Base-by-base conservation (phyloP, 2,113 vertebrate species). In the Pipra filicauda region DNA sequence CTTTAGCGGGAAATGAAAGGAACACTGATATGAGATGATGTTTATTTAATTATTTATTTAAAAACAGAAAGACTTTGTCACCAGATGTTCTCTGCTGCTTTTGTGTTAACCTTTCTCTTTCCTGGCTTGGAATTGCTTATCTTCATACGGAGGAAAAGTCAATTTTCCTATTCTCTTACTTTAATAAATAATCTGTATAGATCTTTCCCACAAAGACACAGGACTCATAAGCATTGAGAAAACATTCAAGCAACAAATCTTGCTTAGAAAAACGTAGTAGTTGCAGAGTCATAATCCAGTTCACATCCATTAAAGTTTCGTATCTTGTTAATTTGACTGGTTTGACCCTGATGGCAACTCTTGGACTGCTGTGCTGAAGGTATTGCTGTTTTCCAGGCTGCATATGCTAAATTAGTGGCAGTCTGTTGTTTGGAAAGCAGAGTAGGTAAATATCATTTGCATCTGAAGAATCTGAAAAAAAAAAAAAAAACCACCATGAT, bases 401-500 rank as follows among this genome's bases (percentile, higher is more conserved):
- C 19, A 15, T 49, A 54, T 9, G 23, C 8, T 26, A 55, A 37
- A 39, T 28, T 43, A 61, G 15, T 43, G 26, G 23, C n/a, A 70
- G 33, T 10, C 27, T 41, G 11, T 37, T 43, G 6, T 72, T 89
- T 35, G 7, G 12, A 89, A 85, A 83, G 35, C 20, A 39, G 20
- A 4, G 43, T n/a, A 51, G 19, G 23, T 28, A 76, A 73, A 51
- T 51, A 35, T 18, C n/a, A 74, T 2, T 5, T 74, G 13, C 15
- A 37, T 49, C 33, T 86, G 46, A 75, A 46, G 62, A 76, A 65
- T 58, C 26, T 83, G 41, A 12, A 27, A 74, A 46, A 18, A n/a
- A n/a, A n/a, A 30, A 46, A 57, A 62, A 75, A 30, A 1, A 2
- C 4, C 15, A 9, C 4, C 1, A 15, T 17, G 11, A n/a, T 70